Evolutionary conservation across 35 echinoderm and acorn worm species (phyloP).

Genomic region (Anneissia japonica): DNA sequence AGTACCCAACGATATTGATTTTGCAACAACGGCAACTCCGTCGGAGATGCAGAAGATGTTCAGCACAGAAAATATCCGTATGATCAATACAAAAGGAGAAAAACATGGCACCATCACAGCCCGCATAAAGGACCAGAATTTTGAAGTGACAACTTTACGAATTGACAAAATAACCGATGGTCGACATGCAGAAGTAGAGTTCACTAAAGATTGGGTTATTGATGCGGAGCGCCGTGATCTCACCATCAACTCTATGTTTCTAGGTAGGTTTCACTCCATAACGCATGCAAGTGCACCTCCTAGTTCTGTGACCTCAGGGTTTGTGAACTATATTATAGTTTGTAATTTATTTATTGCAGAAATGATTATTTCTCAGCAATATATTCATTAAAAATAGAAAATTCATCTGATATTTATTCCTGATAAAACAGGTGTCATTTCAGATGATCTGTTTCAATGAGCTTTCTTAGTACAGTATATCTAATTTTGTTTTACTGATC

Average conservation of each 20-base stretch:
- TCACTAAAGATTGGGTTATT: slow-evolving; percentile 86
- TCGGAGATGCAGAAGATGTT: slow-evolving; percentile 92
- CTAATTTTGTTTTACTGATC: too few species aligned
- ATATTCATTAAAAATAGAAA: too few species aligned
- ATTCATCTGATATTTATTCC: too few species aligned
- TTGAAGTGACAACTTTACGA: slow-evolving; percentile 86
- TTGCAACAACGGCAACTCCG: slow-evolving; percentile 94
- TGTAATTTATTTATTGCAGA: too few species aligned
- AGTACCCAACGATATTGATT: slow-evolving; percentile 86
- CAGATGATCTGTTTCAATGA: too few species aligned
- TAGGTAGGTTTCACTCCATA: slow-evolving; percentile 38
- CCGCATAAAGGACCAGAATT: slow-evolving; percentile 77
- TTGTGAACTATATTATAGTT: too few species aligned
- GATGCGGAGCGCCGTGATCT: slow-evolving; percentile 97
- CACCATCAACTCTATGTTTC: slow-evolving; percentile 97
- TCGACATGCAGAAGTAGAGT: slow-evolving; percentile 92
- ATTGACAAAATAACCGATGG: slow-evolving; percentile 85
- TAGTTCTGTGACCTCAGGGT: too few species aligned
- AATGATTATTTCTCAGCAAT: too few species aligned
- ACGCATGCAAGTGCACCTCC: too few species aligned
- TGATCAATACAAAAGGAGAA: slow-evolving; percentile 97
- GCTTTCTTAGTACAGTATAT: too few species aligned
- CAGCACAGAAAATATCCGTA: slow-evolving; percentile 62
- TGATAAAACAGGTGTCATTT: too few species aligned
- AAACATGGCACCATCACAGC: slow-evolving; percentile 97